Evolutionary conservation across 1,140 invertebrate species (phyloP).

Genomic region (Macrotrachela quadricornifera): DNA sequence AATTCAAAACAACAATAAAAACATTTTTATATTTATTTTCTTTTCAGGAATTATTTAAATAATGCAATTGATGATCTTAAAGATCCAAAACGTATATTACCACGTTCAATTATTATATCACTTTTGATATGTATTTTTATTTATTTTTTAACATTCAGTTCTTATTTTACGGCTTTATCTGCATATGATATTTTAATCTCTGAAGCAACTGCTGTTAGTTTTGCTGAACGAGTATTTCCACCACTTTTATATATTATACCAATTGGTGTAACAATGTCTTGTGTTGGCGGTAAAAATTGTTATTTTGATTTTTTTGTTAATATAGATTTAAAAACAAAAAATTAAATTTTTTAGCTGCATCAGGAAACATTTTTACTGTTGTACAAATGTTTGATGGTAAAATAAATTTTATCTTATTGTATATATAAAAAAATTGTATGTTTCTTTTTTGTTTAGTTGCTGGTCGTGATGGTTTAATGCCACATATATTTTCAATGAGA

Average conservation of each 20-base stretch:
- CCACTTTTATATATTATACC: not conserved
- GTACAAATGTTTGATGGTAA: too few relatives aligned
- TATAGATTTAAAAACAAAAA: too few relatives aligned
- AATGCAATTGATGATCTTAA: not conserved
- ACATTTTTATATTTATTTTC: too few relatives aligned
- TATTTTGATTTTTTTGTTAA: not conserved
- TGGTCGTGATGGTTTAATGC: not conserved
- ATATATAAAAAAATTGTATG: too few relatives aligned
- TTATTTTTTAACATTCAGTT: not conserved
- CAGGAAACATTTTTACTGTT: too few relatives aligned
- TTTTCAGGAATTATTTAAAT: not conserved
- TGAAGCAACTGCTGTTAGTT: not conserved
- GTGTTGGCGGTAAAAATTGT: not conserved
- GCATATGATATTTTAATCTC: not conserved
- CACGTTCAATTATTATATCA: not conserved
- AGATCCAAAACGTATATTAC: not conserved
- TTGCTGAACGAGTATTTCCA: not conserved
- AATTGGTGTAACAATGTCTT: not conserved
- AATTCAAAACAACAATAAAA: too few relatives aligned
- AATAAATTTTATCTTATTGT: too few relatives aligned
- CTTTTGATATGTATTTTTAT: not conserved
- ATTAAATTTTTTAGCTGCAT: too few relatives aligned
- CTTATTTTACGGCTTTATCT: not conserved
- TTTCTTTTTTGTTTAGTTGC: not conserved
- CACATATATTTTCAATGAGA: not conserved